These are phyloP conservation scores for Drosophila anomelani DNA, from an alignment of 2,888 invertebrate species.

Conservation along the genomic window DNA sequence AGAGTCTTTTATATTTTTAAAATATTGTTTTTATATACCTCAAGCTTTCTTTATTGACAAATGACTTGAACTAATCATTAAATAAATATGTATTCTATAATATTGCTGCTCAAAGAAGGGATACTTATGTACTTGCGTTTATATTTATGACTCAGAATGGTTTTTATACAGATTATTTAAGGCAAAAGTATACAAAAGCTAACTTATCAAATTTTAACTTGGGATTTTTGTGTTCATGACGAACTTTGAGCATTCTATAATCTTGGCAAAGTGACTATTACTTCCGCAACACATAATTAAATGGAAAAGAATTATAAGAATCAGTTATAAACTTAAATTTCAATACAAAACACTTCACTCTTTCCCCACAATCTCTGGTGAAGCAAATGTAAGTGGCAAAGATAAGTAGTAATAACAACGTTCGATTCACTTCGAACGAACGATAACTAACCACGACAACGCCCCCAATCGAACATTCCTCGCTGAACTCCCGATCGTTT, in stretches of 20 bases:
- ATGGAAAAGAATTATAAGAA: too few relatives aligned
- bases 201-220: neutral
- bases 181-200: too few relatives aligned
- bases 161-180: neutral
- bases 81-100: neutral
- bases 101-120: too few relatives aligned
- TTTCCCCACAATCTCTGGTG: neutral
- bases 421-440: neutral
- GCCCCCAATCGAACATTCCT: conserved; percentile 12
- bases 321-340: neutral
- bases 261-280: neutral
- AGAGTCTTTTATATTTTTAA: neutral
- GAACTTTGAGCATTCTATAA: neutral
- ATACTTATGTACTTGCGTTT: neutral
- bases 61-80: neutral
- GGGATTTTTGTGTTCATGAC: neutral
- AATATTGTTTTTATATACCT: too few relatives aligned
- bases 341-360: neutral
- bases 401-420: conserved; percentile 3
- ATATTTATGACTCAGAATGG: neutral
- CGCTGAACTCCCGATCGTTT: conserved; percentile 14
- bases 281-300: neutral
- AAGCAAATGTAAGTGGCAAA: neutral
- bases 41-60: neutral
- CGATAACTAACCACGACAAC: conserved; percentile 1